Base-by-base conservation (phyloP, 2,888 invertebrate genomes). In the Diaphora mendica region DNA sequence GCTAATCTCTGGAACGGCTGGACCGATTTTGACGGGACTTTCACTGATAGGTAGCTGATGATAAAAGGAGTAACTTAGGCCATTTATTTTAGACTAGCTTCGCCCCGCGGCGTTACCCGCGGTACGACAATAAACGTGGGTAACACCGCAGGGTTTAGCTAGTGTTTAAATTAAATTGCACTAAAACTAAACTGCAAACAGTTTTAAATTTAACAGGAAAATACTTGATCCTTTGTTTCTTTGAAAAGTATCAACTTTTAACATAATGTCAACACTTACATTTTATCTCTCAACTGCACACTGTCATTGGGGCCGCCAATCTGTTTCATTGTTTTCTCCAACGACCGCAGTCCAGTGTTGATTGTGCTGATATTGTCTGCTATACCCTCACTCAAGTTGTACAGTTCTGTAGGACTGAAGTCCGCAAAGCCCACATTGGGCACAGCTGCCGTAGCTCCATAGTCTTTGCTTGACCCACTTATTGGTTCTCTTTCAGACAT, bases 361-460 rank as follows among this genome's bases (percentile, higher is more conserved):
- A 98, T 97, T 0, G 97, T 96, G 87, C 97, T 97, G 72, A 98
- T 97, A 91, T 98, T 98, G 73, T 98, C 97, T 0, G 97, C 98
- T 76, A 98, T 97, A 86, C 97, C 97, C 90, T 98, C 98, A 88
- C 97, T 97, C 68, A 98, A 93, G 87, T 97, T 97, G 90, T 97
- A 97, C 79, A 98, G 96, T 91, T 98, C 98, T 3, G 97, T 97
- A 5, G 97, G 97, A 85, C 97, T 97, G 88, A 97, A 97, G 78
- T 97, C 97, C 15, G 96, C 96, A 80, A 97, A 97, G 68, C 97
- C 97, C 39, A 98, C 97, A 68, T 97, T 96, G 77, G 98, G 97
- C 78, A 97, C 95, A 51, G 96, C 94, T 2, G 96, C 93, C 0
- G 91, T 94, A 0, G 95, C 88, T 1, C 95, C 95, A 78, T 95